Evolutionary conservation across 2,113 vertebrate species (phyloP).

Genomic region (Hystrix brachyura): DNA sequence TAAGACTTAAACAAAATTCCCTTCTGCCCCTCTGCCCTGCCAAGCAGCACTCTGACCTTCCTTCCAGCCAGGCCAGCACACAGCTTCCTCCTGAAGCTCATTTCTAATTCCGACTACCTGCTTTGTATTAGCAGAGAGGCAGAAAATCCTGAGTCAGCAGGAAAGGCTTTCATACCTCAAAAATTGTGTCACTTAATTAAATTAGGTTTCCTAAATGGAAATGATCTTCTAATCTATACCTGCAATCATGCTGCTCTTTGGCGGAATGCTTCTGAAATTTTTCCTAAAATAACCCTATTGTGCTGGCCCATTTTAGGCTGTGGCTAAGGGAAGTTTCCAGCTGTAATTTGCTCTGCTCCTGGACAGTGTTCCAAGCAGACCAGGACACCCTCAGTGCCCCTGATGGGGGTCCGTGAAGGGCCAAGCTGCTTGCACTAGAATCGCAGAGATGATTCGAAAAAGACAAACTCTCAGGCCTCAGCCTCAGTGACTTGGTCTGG

Average conservation of each 20-base stretch:
- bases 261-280: conserved; percentile 47
- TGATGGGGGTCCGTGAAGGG: rapidly evolving
- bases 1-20: conserved; percentile 2
- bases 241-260: conserved; percentile 64
- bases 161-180: conserved; percentile 55
- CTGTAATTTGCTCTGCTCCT: neutral
- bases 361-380: neutral
- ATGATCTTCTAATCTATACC: conserved; percentile 65
- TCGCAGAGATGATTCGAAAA: neutral
- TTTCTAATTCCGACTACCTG: neutral
- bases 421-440: neutral
- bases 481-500: neutral
- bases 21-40: neutral
- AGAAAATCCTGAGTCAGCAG: neutral
- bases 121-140: neutral
- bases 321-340: neutral
- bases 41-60: neutral
- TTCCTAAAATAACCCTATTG: conserved; percentile 57
- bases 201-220: conserved; percentile 71
- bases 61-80: too few relatives aligned
- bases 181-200: conserved; percentile 70
- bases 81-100: rapidly evolving
- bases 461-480: neutral
- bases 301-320: neutral
- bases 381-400: neutral